Evolutionary conservation across 2,888 invertebrate genomes (phyloP).

Genomic region (Pardosa pseudoannulata): DNA sequence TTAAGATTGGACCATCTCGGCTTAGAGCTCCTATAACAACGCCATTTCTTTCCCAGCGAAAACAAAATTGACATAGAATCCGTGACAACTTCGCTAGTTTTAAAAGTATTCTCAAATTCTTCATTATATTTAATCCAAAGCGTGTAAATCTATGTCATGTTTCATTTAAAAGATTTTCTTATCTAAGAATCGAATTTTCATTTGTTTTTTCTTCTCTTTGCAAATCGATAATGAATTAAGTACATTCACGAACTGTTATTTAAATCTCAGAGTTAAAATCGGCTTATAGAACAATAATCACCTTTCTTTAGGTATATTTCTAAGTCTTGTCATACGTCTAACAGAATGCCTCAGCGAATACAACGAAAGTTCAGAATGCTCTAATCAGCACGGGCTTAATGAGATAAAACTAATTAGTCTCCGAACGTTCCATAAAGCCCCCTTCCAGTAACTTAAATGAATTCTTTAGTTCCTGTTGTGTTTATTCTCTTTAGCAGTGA

Average conservation of each 20-base stretch:
- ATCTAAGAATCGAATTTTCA: neutral
- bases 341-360: neutral
- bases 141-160: neutral
- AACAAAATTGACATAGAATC: neutral
- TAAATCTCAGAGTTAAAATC: slow-evolving; percentile 52
- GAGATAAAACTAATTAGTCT: slow-evolving; percentile 62
- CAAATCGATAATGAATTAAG: slow-evolving; percentile 44
- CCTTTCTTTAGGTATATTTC: slow-evolving; percentile 16
- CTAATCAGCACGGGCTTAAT: slow-evolving; percentile 51
- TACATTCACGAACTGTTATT: slow-evolving; percentile 45
- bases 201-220: slow-evolving; percentile 14
- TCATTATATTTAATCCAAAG: slow-evolving; percentile 1
- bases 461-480: slow-evolving; percentile 11
- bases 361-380: slow-evolving; percentile 41
- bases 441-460: neutral
- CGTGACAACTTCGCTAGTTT: neutral
- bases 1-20: no score
- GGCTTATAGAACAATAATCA: slow-evolving; percentile 62
- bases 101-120: neutral
- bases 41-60: neutral
- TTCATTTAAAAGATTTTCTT: slow-evolving; percentile 6
- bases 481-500: neutral
- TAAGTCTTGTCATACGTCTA: slow-evolving; percentile 1
- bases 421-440: slow-evolving; percentile 4
- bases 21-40: neutral